phyloP scores from a whole-genome alignment of 1,140 invertebrate species.

The Camponotus pennsylvanicus region DNA sequence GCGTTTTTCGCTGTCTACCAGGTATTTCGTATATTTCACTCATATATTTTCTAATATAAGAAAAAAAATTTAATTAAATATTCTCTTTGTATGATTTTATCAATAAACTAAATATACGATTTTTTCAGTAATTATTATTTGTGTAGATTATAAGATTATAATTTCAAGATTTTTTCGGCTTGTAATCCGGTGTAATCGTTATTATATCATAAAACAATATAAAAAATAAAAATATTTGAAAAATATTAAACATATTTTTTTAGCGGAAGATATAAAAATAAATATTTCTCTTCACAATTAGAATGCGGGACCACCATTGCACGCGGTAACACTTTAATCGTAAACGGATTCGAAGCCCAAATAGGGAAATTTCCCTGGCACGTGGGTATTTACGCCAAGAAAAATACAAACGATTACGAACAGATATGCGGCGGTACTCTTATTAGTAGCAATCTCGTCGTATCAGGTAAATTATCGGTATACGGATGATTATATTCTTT shows the following conservation, averaged over 20 bases:
- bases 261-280: neutral
- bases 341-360: constrained; percentile 80
- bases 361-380: constrained; percentile 87
- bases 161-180: constrained; percentile 10
- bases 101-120: neutral
- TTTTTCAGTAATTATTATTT: constrained; percentile 10
- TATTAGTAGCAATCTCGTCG: constrained; percentile 78
- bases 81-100: neutral
- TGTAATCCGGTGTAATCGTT: neutral
- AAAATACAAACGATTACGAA: constrained; percentile 61
- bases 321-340: constrained; percentile 78
- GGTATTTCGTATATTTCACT: constrained; percentile 58
- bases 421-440: constrained; percentile 87
- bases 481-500: constrained; percentile 12
- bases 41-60: neutral
- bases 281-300: constrained; percentile 65
- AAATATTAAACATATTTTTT: neutral
- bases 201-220: neutral
- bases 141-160: neutral
- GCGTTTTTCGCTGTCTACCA: constrained; percentile 74
- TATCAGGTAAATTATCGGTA: constrained; percentile 74
- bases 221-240: neutral
- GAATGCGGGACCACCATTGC: constrained; percentile 83
- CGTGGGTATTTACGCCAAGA: constrained; percentile 86
- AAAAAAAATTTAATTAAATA: constrained; percentile 22